Percentiles rank a stretch among this genome's conserved stretches.
Evolutionary conservation across 1,140 invertebrate species (phyloP).

Genomic region (Drosophila kepulauana): DNA sequence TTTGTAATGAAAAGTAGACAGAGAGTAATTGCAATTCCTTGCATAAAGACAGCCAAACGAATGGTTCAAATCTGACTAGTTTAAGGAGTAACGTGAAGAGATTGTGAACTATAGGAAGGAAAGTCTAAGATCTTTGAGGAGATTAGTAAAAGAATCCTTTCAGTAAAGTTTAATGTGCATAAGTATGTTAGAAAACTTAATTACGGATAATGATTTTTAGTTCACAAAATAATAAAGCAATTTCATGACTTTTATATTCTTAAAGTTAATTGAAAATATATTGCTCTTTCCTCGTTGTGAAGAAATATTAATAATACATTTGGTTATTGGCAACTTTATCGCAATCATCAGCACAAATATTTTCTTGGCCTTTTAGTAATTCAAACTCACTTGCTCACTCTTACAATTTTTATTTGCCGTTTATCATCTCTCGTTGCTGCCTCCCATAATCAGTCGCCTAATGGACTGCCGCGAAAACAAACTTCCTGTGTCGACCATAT

Average conservation of each 20-base stretch:
- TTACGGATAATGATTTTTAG: no score
- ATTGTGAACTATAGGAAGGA: neutral
- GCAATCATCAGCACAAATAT: no score
- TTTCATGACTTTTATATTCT: no score
- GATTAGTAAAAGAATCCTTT: neutral
- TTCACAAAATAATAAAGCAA: neutral
- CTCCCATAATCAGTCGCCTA: slow-evolving; percentile 53
- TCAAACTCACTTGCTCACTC: neutral
- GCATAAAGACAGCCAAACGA: slow-evolving; percentile 40
- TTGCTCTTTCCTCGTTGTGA: neutral
- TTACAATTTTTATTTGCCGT: neutral
- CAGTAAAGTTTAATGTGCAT: neutral
- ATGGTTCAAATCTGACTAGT: slow-evolving; percentile 34
- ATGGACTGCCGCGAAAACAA: slow-evolving; percentile 62
- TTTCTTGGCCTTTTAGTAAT: no score
- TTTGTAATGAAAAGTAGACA: slow-evolving; percentile 52
- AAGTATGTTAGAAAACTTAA: no score
- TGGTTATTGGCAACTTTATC: no score
- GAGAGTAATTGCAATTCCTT: slow-evolving; percentile 55
- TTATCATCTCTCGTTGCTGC: neutral
- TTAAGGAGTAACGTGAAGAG: neutral
- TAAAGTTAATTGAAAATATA: no score
- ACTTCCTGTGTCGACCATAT: slow-evolving; percentile 52
- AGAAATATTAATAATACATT: neutral
- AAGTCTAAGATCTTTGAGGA: neutral